A percentile compares a stretch with the other conserved stretches of the same genome.
Evolutionary conservation across 2,888 invertebrate genomes (phyloP).

Genomic region (Dicyrtomina minuta): DNA sequence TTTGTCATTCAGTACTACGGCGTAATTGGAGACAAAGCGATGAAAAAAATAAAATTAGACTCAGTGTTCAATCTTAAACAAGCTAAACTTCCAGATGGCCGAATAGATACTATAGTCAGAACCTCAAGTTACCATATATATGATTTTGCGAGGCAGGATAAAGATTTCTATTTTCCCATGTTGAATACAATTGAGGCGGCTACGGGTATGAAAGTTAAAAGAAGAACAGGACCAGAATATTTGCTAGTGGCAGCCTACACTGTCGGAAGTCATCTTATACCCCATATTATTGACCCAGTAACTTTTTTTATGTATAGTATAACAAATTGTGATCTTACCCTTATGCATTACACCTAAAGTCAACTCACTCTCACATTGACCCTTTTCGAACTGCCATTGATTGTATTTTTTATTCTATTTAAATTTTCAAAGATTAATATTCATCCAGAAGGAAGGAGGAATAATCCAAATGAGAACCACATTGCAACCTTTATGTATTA

Average conservation of each 20-base stretch:
- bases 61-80: not conserved
- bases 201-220: conserved; percentile 6
- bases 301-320: too few relatives aligned
- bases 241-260: conserved; percentile 39
- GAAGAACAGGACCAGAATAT: not conserved
- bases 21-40: conserved; percentile 17
- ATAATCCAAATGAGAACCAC: conserved; percentile 26
- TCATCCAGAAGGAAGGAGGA: too few relatives aligned
- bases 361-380: too few relatives aligned
- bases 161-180: not conserved
- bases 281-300: too few relatives aligned
- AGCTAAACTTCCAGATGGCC: too few relatives aligned
- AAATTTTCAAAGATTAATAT: too few relatives aligned
- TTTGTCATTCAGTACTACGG: conserved; percentile 37
- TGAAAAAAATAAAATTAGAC: conserved; percentile 1
- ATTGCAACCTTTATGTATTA: conserved; percentile 34
- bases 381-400: too few relatives aligned
- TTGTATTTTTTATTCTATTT: too few relatives aligned
- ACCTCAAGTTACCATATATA: conserved; percentile 6
- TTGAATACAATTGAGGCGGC: not conserved
- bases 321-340: too few relatives aligned
- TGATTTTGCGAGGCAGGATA: not conserved
- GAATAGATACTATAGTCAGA: not conserved
- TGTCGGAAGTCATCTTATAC: conserved; percentile 38
- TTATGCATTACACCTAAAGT: conserved; percentile 37